Evolutionary conservation across 2,113 vertebrate genomes (phyloP).

Genomic region (Sander lucioperca): DNA sequence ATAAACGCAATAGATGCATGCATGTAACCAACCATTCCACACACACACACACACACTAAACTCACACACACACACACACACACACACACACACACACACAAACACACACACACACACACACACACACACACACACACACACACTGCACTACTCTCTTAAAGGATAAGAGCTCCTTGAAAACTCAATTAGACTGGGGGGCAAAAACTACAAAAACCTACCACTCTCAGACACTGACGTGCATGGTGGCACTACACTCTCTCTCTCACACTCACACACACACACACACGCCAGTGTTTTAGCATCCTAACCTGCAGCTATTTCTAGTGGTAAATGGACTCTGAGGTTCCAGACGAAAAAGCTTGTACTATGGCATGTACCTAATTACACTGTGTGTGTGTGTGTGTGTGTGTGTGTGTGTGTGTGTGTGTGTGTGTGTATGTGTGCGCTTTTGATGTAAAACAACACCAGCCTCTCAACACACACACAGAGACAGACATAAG

Average conservation of each 20-base stretch:
- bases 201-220: constrained; percentile 55
- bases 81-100: neutral
- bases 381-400: constrained; percentile 55
- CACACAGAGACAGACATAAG: neutral
- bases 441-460: constrained; percentile 22
- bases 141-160: constrained; percentile 63
- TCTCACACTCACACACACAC: constrained; percentile 25
- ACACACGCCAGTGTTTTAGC: constrained; percentile 56
- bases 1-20: neutral
- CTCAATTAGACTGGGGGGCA: constrained; percentile 77
- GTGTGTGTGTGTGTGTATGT: constrained; percentile 20
- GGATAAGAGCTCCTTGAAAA: constrained; percentile 78
- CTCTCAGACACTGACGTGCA: constrained; percentile 29
- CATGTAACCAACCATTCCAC: neutral
- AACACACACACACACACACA: constrained; percentile 7
- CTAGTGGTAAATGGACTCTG: constrained; percentile 72
- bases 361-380: constrained; percentile 65
- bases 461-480: neutral
- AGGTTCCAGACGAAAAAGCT: constrained; percentile 62
- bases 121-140: constrained; percentile 16
- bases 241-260: constrained; percentile 5
- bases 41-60: neutral
- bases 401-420: neutral
- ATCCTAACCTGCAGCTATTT: constrained; percentile 75
- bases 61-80: constrained; percentile 1